Conservation (phyloP, 2,888 invertebrate genomes). For the Cremastinae sp. region DNA sequence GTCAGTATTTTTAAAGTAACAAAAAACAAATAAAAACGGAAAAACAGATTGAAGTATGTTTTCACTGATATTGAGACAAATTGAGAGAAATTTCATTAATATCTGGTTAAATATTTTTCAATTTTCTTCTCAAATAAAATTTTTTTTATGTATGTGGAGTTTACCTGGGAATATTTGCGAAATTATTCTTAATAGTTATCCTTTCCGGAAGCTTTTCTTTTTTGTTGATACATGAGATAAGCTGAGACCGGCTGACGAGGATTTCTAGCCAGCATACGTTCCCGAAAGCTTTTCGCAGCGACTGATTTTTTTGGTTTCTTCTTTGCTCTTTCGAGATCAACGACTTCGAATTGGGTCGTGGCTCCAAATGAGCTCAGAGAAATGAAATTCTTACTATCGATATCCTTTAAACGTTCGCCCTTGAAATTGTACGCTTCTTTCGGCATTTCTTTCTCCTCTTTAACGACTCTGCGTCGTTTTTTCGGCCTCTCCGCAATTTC, state of each 20-base stretch:
- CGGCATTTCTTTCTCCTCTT: slow-evolving; percentile 57
- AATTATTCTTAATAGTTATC: slow-evolving; percentile 1
- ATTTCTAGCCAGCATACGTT: slow-evolving; percentile 72
- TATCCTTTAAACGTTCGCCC: slow-evolving; percentile 20
- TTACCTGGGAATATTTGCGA: too few relatives aligned
- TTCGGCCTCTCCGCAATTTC: slow-evolving; percentile 61
- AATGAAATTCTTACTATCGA: slow-evolving; percentile 57
- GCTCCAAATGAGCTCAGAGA: slow-evolving; percentile 68
- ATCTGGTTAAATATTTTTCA: too few relatives aligned
- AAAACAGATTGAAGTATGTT: too few relatives aligned
- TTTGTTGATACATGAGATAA: slow-evolving; percentile 70
- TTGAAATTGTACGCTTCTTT: slow-evolving; percentile 56
- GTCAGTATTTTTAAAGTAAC: too few relatives aligned
- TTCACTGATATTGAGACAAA: too few relatives aligned
- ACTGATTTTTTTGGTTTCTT: slow-evolving; percentile 64
- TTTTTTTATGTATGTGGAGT: too few relatives aligned
- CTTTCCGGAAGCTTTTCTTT: slow-evolving; percentile 65
- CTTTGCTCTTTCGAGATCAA: slow-evolving; percentile 65
- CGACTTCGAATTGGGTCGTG: slow-evolving; percentile 72
- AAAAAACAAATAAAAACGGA: too few relatives aligned
- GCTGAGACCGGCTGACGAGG: slow-evolving; percentile 67
- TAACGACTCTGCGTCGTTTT: slow-evolving; percentile 60
- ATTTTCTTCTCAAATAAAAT: too few relatives aligned
- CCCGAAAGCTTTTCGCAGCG: slow-evolving; percentile 64
- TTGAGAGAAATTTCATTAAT: too few relatives aligned